These are phyloP conservation scores for Pomatostomus ruficeps DNA, from an alignment of 2,113 vertebrate genomes.

Conservation along the genomic window DNA sequence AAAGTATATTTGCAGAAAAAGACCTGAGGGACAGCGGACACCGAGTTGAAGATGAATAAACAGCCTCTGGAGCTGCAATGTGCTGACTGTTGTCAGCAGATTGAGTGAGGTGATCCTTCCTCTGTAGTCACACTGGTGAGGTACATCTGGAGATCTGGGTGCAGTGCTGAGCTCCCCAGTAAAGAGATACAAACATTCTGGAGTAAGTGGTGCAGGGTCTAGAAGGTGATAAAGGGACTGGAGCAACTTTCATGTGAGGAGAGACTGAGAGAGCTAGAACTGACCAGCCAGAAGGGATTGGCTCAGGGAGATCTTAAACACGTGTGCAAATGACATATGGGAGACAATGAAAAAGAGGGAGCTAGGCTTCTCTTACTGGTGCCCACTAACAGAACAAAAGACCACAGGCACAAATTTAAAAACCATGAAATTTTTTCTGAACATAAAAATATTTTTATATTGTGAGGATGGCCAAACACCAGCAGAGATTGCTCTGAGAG, in stretches of 20 bases:
- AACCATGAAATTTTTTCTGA: neutral
- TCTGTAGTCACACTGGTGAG: neutral
- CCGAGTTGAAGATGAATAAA: neutral
- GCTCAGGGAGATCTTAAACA: neutral
- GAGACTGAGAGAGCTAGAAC: neutral
- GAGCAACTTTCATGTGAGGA: neutral
- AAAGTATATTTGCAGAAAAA: neutral
- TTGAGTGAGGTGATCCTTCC: neutral
- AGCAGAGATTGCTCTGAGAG: neutral
- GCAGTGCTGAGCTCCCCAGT: neutral
- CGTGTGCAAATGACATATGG: fast-evolving
- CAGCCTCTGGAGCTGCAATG: neutral
- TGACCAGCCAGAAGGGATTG: neutral
- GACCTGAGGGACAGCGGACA: neutral
- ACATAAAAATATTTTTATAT: neutral
- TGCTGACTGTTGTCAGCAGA: neutral
- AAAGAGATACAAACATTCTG: neutral
- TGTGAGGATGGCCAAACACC: neutral
- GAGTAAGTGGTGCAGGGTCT: neutral
- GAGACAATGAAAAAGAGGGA: neutral
- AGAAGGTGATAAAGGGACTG: neutral
- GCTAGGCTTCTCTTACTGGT: neutral
- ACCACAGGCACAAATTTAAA: neutral
- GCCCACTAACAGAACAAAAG: neutral
- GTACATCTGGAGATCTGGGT: neutral